Evolutionary conservation across 2,888 invertebrate genomes (phyloP).

Genomic region (Metellina segmentata): DNA sequence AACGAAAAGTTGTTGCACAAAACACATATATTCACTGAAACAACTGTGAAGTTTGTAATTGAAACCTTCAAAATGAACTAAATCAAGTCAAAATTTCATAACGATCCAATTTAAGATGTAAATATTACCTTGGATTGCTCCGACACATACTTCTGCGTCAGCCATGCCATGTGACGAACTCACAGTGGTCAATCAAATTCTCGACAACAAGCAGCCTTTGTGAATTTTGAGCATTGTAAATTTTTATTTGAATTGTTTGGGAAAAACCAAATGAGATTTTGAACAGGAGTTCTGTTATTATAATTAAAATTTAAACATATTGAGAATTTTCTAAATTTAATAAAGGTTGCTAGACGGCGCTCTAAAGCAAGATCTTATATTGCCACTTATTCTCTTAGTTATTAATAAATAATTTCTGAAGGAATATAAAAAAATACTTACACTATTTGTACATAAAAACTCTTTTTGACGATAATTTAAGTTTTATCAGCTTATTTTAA

Average conservation of each 20-base stretch:
- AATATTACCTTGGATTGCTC: constrained; percentile 36
- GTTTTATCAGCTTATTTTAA: too few species aligned
- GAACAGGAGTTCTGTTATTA: neutral
- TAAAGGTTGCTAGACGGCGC: neutral
- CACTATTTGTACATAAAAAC: too few species aligned
- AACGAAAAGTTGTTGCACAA: too few species aligned
- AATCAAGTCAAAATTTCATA: too few species aligned
- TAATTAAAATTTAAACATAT: neutral
- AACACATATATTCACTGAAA: too few species aligned
- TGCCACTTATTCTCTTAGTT: neutral
- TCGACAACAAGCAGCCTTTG: neutral
- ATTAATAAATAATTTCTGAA: too few species aligned
- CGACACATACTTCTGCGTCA: constrained; percentile 56
- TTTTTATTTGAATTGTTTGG: neutral
- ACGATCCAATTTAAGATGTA: neutral
- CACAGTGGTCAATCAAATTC: neutral
- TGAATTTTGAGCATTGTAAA: neutral
- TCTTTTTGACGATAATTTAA: too few species aligned
- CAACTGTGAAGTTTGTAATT: too few species aligned
- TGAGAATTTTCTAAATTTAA: neutral
- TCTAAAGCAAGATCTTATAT: neutral
- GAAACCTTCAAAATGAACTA: too few species aligned
- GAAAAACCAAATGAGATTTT: neutral
- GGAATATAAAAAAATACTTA: too few species aligned
- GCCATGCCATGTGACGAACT: constrained; percentile 61